Evolutionary conservation across 2,888 invertebrate genomes (phyloP), one percentile per base, ranked within the genome.

Genomic region (Drosophila stalkeri): DNA sequence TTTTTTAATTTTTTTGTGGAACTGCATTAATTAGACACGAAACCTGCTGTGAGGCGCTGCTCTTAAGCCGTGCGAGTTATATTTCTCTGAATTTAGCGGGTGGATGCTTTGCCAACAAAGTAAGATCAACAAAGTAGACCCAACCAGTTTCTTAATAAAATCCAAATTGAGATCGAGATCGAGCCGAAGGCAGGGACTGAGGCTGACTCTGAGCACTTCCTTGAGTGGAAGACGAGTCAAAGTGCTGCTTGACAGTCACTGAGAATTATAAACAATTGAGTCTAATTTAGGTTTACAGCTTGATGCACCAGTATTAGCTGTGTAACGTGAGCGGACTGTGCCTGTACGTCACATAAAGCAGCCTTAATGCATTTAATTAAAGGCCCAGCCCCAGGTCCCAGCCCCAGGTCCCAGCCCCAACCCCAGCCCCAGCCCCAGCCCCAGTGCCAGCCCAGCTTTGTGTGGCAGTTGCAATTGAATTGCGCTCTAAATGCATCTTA

Each of bases 231-330:
- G 54, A 54, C 65, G 46, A 70, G 62, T 23, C 39, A 54, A 67
- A 67, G 72, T 80, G 89, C 89, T 20, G 33, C 41, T 67, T 41
- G 68, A 68, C 54, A 64, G 64, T 18, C 41, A 64, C 63, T 43
- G 60, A 49, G 73, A 86, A 90, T 86, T 88, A 82, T 86, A 81
- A 88, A 86, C 89, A 86, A 90, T 90, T 90, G 90, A 90, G 90
- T 77, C 90, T 86, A 90, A 90, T 86, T 86, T 90, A 90, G 70
- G 81, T 77, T 86, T 69, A 63, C 64, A 67, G 64, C 70, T 85
- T 67, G 57, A 59, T 51, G 71, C 74, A 81, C 66, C 88, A 75
- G 51, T 71, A 86, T 86, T 80, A 81, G 75, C 75, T 70, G 46
- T 77, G 83, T 83, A 84, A 84, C 87, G 65, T 54, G 81, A 86